phyloP scores from a whole-genome alignment of 2,888 invertebrate species.

The Zeuzera pyrina region DNA sequence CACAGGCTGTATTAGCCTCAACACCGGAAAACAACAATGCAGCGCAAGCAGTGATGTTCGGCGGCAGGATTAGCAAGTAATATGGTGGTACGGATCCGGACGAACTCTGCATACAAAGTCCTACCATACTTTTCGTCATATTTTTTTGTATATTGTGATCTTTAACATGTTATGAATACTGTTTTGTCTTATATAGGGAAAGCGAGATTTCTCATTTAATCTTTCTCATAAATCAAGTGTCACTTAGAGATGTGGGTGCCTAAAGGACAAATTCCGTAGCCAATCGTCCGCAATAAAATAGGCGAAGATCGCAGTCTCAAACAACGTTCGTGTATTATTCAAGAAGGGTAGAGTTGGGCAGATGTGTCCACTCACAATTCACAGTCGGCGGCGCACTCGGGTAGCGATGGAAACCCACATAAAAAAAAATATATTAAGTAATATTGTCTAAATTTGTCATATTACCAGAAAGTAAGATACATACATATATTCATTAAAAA shows the following conservation, averaged over 20 bases:
- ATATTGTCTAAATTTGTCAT: not conserved
- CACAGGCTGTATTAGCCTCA: too few relatives aligned
- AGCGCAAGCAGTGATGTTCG: too few relatives aligned
- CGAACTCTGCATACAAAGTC: too few relatives aligned
- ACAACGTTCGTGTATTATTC: constrained; percentile 58
- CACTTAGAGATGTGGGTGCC: constrained; percentile 20
- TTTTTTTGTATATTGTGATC: too few relatives aligned
- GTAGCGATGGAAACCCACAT: constrained; percentile 11
- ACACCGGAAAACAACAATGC: too few relatives aligned
- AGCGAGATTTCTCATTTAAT: not conserved
- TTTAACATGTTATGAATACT: too few relatives aligned
- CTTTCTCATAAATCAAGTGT: constrained; percentile 6
- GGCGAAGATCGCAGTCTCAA: constrained; percentile 41
- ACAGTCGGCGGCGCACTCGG: constrained; percentile 24
- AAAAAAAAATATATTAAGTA: not conserved
- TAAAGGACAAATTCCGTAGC: constrained; percentile 32
- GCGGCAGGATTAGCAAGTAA: too few relatives aligned
- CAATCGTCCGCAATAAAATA: constrained; percentile 57
- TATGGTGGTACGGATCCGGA: too few relatives aligned
- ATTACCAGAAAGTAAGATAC: not conserved
- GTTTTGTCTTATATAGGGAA: too few relatives aligned
- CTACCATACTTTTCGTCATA: too few relatives aligned
- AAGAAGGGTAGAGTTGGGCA: constrained; percentile 35
- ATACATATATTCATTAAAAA: constrained; percentile 10
- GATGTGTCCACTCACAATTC: constrained; percentile 53